Base-by-base conservation (phyloP, 2,888 invertebrate species). In the Trichacis sp. region DNA sequence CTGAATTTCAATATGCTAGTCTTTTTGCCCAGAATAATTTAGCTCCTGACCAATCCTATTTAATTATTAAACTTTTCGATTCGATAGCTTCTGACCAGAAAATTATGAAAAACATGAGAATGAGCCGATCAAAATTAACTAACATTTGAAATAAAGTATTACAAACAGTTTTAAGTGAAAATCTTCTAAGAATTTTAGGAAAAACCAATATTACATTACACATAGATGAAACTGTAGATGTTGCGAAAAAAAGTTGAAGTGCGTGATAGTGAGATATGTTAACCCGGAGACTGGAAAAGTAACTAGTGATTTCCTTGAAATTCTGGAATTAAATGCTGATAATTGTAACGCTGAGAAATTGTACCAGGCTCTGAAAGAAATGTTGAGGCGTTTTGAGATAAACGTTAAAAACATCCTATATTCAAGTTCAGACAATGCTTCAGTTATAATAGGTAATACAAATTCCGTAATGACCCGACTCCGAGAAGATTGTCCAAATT, bases 201-300 rank as follows among this genome's bases (percentile, higher is more conserved):
- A 15, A 40, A 15, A 11, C 40, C 15, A 11, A 40, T 5, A 5
- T 40, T 40, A 5, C 40, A 15, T 40, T 40, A 14, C 40, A 40
- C n/a, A 40, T 40, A 6, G 40, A 40, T 40, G 40, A 40, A 40
- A 40, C 40, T 40, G 40, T 40, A 40, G 40, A 40, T 40, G 12
- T 40, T 40, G 12, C 40, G 5, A 40, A 15, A 14, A 40, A 40
- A 40, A 40, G 15, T 15, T 40, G 9, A 40, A 5, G 40, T 14
- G 14, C 40, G n/a, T 40, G 5, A 40, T 40, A 40, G 3, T 40
- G 5, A 40, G 40, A 14, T 40, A 40, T 9, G 40, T 40, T 9
- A 9, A 40, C 9, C 9, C 40, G 40, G 15, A 40, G 15, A 40
- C 40, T 6, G n/a, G 40, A 15, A 40, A 40, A 40, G 40, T 40